These are phyloP conservation scores for Herminia tarsipennalis DNA, from an alignment of 2,888 invertebrate genomes.

Conservation along the genomic window DNA sequence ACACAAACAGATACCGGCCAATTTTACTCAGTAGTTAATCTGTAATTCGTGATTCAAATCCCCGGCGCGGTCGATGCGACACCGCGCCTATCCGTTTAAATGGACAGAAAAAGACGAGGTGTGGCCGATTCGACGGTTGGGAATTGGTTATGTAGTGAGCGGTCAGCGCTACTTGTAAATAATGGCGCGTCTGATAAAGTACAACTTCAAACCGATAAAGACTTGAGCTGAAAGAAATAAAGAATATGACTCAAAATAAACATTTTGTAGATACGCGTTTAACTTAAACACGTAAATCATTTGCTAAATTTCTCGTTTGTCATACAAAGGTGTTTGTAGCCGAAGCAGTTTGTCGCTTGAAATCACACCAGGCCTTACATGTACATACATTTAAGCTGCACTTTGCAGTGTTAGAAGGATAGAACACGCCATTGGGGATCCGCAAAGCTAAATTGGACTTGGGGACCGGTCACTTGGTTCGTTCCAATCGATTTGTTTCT, in stretches of 20 bases:
- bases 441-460: slow-evolving; percentile 64
- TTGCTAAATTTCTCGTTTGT: slow-evolving; percentile 21
- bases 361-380: slow-evolving; percentile 38
- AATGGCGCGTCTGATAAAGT: slow-evolving; percentile 18
- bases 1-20: slow-evolving; percentile 41
- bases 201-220: slow-evolving; percentile 14
- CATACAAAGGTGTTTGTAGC: slow-evolving; percentile 27
- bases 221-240: too few relatives aligned
- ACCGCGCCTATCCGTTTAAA: slow-evolving; percentile 71
- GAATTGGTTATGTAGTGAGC: slow-evolving; percentile 38
- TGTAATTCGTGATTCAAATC: slow-evolving; percentile 68
- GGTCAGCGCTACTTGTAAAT: slow-evolving; percentile 29
- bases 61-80: slow-evolving; percentile 54
- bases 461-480: slow-evolving; percentile 54
- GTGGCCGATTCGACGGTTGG: slow-evolving; percentile 46
- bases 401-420: slow-evolving; percentile 55
- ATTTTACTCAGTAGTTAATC: slow-evolving; percentile 71
- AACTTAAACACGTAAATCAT: slow-evolving; percentile 6
- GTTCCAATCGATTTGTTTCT: slow-evolving; percentile 54
- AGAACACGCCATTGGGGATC: slow-evolving; percentile 55
- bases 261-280: too few relatives aligned
- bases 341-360: slow-evolving; percentile 37
- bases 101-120: slow-evolving; percentile 65
- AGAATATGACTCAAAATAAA: too few relatives aligned
- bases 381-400: slow-evolving; percentile 46